Conservation (phyloP, 2,113 vertebrate species). For the Heterochromis multidens region DNA sequence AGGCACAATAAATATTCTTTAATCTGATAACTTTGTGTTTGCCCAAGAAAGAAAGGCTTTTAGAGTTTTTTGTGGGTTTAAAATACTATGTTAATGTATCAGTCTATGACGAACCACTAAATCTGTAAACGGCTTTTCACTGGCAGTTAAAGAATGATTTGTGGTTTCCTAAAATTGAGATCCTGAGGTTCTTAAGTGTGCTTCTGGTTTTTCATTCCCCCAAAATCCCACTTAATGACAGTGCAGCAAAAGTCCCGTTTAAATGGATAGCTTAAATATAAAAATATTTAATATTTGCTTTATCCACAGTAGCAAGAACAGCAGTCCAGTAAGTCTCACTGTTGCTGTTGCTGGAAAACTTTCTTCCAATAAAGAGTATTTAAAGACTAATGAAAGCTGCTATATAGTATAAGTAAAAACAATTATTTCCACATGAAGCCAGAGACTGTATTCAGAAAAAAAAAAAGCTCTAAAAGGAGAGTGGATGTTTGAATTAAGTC, state of each 20-base stretch:
- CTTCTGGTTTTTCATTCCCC: constrained; percentile 6
- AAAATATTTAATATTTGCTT: background rate
- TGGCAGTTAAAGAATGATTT: constrained; percentile 15
- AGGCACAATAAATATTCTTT: constrained; percentile 46
- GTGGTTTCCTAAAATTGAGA: constrained; percentile 13
- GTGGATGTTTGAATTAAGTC: no score
- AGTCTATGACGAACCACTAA: background rate
- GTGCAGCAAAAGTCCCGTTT: background rate
- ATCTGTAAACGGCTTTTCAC: constrained; percentile 16
- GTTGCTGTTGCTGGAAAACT: background rate
- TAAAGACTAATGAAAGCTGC: background rate
- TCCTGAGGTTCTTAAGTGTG: constrained; percentile 27
- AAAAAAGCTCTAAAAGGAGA: no score
- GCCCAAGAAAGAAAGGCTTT: constrained; percentile 22
- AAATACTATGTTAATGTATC: constrained; percentile 6
- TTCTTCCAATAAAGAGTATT: background rate
- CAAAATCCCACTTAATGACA: background rate
- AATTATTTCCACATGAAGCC: background rate
- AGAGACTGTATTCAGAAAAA: background rate
- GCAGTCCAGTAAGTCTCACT: background rate
- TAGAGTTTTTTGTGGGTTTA: constrained; percentile 2
- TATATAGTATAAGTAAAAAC: background rate
- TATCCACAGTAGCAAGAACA: background rate
- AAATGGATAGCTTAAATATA: background rate
- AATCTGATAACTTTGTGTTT: constrained; percentile 56